A percentile compares a stretch with the other conserved stretches of the same genome.
These are phyloP conservation scores for Agapostemon virescens DNA, from an alignment of 2,888 invertebrate species.

Conservation along the genomic window DNA sequence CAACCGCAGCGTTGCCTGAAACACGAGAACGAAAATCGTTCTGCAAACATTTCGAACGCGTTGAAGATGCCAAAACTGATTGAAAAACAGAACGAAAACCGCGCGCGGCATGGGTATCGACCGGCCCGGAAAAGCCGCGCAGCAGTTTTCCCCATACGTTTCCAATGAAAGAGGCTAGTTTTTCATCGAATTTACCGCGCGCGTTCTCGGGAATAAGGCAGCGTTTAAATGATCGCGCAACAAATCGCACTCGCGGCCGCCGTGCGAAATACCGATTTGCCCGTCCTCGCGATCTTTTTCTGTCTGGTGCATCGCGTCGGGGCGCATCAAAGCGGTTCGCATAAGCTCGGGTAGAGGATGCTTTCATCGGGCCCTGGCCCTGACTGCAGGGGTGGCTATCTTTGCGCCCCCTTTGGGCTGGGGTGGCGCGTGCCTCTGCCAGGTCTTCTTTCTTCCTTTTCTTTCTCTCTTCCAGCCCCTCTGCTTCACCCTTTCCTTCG, in stretches of 20 bases:
- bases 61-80: neutral
- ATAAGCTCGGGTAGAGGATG: constrained; percentile 32
- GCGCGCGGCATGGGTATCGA: neutral
- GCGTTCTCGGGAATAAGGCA: neutral
- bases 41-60: neutral
- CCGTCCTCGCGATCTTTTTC: constrained; percentile 38
- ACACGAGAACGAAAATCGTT: neutral
- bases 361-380: constrained; percentile 38
- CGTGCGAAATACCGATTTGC: constrained; percentile 30
- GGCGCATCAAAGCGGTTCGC: constrained; percentile 43
- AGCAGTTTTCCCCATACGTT: neutral
- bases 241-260: constrained; percentile 26
- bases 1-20: neutral
- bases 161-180: neutral
- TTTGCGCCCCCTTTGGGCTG: constrained; percentile 38
- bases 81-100: neutral
- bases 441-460: constrained; percentile 28
- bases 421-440: constrained; percentile 49
- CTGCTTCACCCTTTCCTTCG: constrained; percentile 25
- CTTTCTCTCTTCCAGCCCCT: neutral
- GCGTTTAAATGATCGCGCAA: constrained; percentile 29
- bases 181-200: constrained; percentile 4
- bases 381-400: constrained; percentile 43
- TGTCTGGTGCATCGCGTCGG: constrained; percentile 23
- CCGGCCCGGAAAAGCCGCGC: neutral